Base-by-base conservation (phyloP, 1,140 invertebrate species). In the Lanistes nyassanus region DNA sequence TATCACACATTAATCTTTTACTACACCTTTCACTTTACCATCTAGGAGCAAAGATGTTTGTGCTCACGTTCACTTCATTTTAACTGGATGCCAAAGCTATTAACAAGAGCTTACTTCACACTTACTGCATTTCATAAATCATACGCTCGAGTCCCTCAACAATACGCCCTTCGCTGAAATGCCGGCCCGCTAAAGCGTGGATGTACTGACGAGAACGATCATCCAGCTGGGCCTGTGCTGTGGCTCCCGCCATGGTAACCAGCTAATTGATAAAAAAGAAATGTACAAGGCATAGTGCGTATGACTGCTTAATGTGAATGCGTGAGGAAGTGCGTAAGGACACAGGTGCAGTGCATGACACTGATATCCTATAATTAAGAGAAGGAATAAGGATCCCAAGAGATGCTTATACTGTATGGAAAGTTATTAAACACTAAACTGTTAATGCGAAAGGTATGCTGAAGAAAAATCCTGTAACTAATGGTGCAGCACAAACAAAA, bases 41-140 rank as follows among this genome's bases (percentile, higher is more conserved):
- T n/a, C n/a, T n/a, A n/a, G n/a, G n/a, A n/a, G n/a, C n/a, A n/a
- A n/a, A n/a, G n/a, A n/a, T n/a, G n/a, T n/a, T n/a, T n/a, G n/a
- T n/a, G n/a, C n/a, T n/a, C n/a, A n/a, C n/a, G n/a, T n/a, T n/a
- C n/a, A n/a, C n/a, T n/a, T n/a, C n/a, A n/a, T n/a, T n/a, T 47
- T 47, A 47, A 47, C 42, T 13, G 42, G 42, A 47, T 3, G 4
- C 9, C 9, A 47, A 47, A 47, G n/a, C n/a, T n/a, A n/a, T n/a
- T n/a, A n/a, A n/a, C n/a, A n/a, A n/a, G n/a, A n/a, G n/a, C n/a
- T 47, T 1, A 62, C n/a, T 34, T 51, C n/a, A 72, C 36, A 71
- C 77, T 79, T 60, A 79, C 77, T 79, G 71, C 23, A 79, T 56
- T 62, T 79, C 74, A 42, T 76, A 76, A 2, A 76, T 36, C 51